phyloP scores from a whole-genome alignment of 1,140 invertebrate genomes.

The Zophobas atratus region DNA sequence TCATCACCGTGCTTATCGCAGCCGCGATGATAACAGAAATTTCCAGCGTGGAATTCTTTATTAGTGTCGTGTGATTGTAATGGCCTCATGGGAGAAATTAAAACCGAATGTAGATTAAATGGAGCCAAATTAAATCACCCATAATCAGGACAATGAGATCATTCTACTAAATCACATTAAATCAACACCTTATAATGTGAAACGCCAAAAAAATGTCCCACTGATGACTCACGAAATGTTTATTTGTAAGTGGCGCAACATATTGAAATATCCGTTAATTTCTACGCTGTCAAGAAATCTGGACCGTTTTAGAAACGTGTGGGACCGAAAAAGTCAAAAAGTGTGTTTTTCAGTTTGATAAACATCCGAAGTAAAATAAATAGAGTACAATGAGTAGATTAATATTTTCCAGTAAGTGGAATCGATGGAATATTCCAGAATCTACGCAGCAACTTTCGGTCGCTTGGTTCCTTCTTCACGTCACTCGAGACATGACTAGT shows the following conservation, averaged over 20 bases:
- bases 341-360: neutral
- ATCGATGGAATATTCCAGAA: slow-evolving; percentile 24
- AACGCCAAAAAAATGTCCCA: neutral
- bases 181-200: neutral
- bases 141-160: too few relatives aligned
- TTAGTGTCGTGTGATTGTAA: neutral
- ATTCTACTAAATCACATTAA: neutral
- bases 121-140: too few relatives aligned
- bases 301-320: too few relatives aligned
- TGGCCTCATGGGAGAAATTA: slow-evolving; percentile 4
- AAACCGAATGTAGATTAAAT: neutral
- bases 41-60: slow-evolving; percentile 9
- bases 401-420: too few relatives aligned
- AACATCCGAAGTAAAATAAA: neutral
- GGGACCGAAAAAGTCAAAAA: neutral
- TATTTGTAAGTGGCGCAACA: neutral
- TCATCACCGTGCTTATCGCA: neutral
- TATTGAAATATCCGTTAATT: neutral
- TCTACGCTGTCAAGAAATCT: neutral
- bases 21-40: neutral
- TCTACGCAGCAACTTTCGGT: slow-evolving; percentile 22
- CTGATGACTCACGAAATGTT: neutral
- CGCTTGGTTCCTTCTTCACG: neutral
- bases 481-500: neutral
- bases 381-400: too few relatives aligned